A percentile compares a stretch with the other conserved stretches of the same genome.
phyloP scores from a whole-genome alignment of 2,113 vertebrate species.

The Willisornis vidua region DNA sequence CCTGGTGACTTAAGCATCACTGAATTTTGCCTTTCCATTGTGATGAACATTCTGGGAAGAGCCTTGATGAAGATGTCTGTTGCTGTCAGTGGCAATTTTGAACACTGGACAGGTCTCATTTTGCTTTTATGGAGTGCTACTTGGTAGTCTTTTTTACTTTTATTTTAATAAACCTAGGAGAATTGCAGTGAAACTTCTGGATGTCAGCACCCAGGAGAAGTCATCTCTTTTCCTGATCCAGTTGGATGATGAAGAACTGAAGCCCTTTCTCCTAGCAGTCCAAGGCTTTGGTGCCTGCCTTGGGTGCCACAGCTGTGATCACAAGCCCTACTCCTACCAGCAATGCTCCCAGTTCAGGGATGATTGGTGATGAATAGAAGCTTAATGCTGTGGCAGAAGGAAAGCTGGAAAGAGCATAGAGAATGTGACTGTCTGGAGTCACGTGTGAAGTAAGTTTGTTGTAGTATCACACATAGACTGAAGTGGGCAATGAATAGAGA shows the following conservation, averaged over 20 bases:
- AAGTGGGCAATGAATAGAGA: not conserved
- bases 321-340: not conserved
- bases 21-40: not conserved
- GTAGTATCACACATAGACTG: fast-evolving
- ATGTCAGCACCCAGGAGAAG: not conserved
- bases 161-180: not conserved
- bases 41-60: not conserved
- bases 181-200: not conserved
- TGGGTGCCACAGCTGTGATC: not conserved
- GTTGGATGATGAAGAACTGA: not conserved
- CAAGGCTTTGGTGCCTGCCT: not conserved
- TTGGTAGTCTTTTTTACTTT: not conserved
- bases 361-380: not conserved
- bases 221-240: not conserved
- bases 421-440: not conserved
- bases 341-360: not conserved
- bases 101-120: not conserved
- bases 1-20: not conserved
- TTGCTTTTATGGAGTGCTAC: not conserved
- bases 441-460: not conserved
- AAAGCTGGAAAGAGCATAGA: not conserved
- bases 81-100: not conserved
- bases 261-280: not conserved
- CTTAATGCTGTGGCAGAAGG: not conserved
- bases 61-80: not conserved